phyloP scores from a whole-genome alignment of 92 coral and sea anemone species.

The Pocillopora grandis region DNA sequence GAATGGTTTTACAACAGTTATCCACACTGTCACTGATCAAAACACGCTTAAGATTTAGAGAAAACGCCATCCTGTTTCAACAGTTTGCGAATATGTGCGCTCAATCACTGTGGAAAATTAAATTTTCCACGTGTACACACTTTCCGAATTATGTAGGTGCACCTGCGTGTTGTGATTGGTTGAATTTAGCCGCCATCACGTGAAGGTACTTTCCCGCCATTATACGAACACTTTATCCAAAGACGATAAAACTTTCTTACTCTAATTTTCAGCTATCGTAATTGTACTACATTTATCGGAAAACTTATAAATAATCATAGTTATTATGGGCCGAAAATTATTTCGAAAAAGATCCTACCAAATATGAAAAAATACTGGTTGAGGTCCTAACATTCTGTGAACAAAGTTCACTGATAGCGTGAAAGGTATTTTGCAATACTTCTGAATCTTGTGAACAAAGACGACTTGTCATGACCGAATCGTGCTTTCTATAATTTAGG shows the following conservation, averaged over 20 bases:
- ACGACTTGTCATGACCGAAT: too few relatives aligned
- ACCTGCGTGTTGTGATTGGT: slow-evolving; percentile 31
- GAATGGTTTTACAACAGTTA: slow-evolving; percentile 81
- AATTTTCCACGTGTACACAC: slow-evolving; percentile 48
- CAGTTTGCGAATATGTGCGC: background rate
- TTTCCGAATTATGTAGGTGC: slow-evolving; percentile 14
- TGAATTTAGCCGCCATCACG: slow-evolving; percentile 27
- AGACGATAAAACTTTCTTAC: background rate
- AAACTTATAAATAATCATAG: too few relatives aligned
- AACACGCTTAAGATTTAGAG: slow-evolving; percentile 83
- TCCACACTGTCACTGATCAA: slow-evolving; percentile 92
- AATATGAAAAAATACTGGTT: too few relatives aligned
- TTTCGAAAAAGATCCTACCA: background rate
- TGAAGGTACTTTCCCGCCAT: slow-evolving; percentile 45
- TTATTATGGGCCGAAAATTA: background rate
- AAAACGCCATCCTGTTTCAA: slow-evolving; percentile 66
- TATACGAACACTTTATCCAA: slow-evolving; percentile 9
- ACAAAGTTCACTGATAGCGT: too few relatives aligned
- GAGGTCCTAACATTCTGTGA: too few relatives aligned
- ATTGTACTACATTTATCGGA: too few relatives aligned
- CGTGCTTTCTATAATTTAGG: too few relatives aligned
- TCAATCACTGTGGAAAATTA: background rate
- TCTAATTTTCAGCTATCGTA: background rate
- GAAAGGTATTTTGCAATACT: too few relatives aligned
- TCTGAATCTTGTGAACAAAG: too few relatives aligned